Evolutionary conservation across 2,113 vertebrate genomes (phyloP), one percentile per base, ranked within the genome.

Genomic region (Eublepharis macularius): DNA sequence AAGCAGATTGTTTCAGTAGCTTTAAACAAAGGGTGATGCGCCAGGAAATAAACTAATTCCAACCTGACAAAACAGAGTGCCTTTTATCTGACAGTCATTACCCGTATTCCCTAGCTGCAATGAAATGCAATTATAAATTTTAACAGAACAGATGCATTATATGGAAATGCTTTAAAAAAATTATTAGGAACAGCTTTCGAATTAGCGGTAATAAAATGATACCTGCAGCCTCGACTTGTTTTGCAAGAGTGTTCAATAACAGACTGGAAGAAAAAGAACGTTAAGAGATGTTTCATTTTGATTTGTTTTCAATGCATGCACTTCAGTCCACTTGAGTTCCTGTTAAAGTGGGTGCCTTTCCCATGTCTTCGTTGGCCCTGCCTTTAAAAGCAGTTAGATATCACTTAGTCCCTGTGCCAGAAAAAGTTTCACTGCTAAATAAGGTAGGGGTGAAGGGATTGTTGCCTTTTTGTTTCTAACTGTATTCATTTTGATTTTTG

Each of bases 131-230:
- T 81, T 90, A 91, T 86, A 87, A 84, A 90, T 90, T 70, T 89
- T 73, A 92, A 87, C 51, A 32, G 72, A 93, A 86, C 66, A 91
- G 76, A 90, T 80, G 34, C 75, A 87, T 75, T 85, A 72, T 29
- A 78, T 34, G 86, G 51, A 74, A 94, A 90, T 83, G 86, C 1
- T 82, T 94, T 89, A 84, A 84, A 87, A 60, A 84, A 86, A 80
- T 77, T 89, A 77, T 83, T 86, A 93, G 81, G 90, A 92, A 82
- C 43, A 69, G 7, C 75, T 90, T 90, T 94, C 83, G 80, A 76
- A 84, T 88, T 90, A 82, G 83, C 72, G 36, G 69, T 63, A 86
- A 82, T 89, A 91, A 92, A 73, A 90, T 69, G 77, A 68, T 91
- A 85, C 29, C 34, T 54, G 60, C 83, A 91, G 34, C 60, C 36